phyloP scores from a whole-genome alignment of 2,113 vertebrate species.

The Tringa solitaria region DNA sequence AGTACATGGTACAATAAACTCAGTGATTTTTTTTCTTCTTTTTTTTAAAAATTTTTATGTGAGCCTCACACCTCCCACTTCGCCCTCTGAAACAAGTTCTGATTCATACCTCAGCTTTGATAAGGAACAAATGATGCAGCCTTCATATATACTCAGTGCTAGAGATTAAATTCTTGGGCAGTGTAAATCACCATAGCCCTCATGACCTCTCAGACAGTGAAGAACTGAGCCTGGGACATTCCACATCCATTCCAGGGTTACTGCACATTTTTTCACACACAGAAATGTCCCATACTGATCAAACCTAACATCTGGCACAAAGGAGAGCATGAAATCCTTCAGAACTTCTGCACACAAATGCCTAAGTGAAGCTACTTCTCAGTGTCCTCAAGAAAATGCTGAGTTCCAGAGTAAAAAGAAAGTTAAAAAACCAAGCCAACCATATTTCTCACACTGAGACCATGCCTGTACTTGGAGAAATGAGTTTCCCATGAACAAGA shows the following conservation, averaged over 20 bases:
- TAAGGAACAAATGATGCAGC: conserved; percentile 60
- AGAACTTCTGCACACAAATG: neutral
- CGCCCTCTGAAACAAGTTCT: neutral
- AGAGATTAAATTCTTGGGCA: neutral
- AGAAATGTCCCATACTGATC: no score
- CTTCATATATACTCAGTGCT: neutral
- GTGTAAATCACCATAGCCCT: neutral
- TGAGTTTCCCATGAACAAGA: neutral
- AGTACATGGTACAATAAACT: neutral
- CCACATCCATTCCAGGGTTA: neutral
- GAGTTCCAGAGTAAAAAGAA: neutral
- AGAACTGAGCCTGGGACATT: neutral
- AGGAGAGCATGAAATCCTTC: neutral
- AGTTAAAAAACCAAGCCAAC: neutral
- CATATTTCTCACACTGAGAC: neutral
- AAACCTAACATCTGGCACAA: neutral
- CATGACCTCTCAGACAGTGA: neutral
- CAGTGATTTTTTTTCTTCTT: neutral
- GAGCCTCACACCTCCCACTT: conserved; percentile 11
- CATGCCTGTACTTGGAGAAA: neutral
- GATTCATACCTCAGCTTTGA: conserved; percentile 46
- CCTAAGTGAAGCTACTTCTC: neutral
- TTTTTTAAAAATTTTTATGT: neutral
- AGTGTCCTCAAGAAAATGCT: neutral
- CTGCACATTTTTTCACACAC: neutral